Evolutionary conservation across 2,797 vertebrate genomes (phyloP), one percentile per base, ranked within the genome.

Genomic region (Micrastur ruficollis): DNA sequence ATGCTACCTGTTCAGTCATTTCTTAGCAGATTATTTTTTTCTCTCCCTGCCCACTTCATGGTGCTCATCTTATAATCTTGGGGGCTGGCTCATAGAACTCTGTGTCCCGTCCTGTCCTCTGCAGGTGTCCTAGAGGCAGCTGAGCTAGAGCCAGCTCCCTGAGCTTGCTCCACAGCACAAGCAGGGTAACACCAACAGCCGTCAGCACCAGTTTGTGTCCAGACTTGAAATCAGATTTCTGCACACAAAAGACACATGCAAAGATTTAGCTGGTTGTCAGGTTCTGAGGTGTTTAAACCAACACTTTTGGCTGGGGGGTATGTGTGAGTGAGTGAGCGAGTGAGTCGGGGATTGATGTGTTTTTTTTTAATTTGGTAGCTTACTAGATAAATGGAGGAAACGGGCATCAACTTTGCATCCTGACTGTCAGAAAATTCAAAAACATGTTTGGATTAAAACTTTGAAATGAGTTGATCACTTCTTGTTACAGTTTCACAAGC

Each of bases 121-220:
- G 0, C 16, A 32, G 40, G 14, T 11, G 12, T 42, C 3, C 15
- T 15, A 6, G 23, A 27, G 56, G 15, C 29, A 34, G 9, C n/a
- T 56, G 63, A 66, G 22, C 34, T 25, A 11, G 6, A 42, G 31
- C 2, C 66, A 84, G 23, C 22, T 34, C 31, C 42, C 61, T 18
- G 27, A 29, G 21, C 52, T 46, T 0, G 0, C 27, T 56, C 34
- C 8, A 5, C 9, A 68, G 8, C 52, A 12, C 3, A 4, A 26
- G 8, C 20, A 56, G 20, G 17, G 14, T 5, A 55, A 11, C 14
- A 66, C 42, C 20, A 61, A 16, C 25, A 79, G 26, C 44, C 17
- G 47, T 34, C 7, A 42, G 68, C 53, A 34, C 38, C n/a, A 15
- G 16, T n/a, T 36, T 32, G 14, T 22, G 36, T 29, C 38, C 34